A percentile compares a stretch with the other conserved stretches of the same genome.
Conservation (phyloP, 2,888 invertebrate species). For the Rosalia funebris region DNA sequence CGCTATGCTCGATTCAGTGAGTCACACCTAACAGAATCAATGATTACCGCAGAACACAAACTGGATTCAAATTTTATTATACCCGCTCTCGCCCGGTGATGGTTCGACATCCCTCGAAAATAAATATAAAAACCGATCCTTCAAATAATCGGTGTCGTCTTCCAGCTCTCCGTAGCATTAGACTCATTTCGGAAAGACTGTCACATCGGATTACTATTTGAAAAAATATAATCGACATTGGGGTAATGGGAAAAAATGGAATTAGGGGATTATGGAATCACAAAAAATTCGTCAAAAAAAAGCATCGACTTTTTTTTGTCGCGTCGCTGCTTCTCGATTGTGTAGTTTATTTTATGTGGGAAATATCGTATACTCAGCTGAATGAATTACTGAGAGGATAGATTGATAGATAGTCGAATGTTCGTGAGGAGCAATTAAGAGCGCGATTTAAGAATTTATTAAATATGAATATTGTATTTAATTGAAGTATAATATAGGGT, state of each 20-base stretch:
- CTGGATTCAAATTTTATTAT: too few species aligned
- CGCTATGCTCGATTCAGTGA: too few species aligned
- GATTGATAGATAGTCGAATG: background rate
- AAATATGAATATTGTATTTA: background rate
- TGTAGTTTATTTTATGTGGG: background rate
- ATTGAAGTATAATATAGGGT: too few species aligned
- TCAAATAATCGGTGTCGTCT: constrained; percentile 7
- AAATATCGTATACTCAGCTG: background rate
- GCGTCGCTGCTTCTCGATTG: background rate
- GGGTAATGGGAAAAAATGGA: constrained; percentile 9
- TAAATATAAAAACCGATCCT: too few species aligned
- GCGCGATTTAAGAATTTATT: background rate
- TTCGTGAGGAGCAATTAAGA: background rate
- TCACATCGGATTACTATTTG: constrained; percentile 14
- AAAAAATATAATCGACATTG: constrained; percentile 16
- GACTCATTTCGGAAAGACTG: constrained; percentile 12
- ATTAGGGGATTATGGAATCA: constrained; percentile 8
- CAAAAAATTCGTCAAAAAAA: constrained; percentile 7
- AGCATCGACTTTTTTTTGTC: background rate
- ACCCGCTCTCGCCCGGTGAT: too few species aligned
- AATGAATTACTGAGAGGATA: background rate
- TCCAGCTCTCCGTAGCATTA: constrained; percentile 2
- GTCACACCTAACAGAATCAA: too few species aligned
- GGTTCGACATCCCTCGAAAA: too few species aligned
- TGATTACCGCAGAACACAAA: too few species aligned